These are phyloP conservation scores for Anguilla marmorata DNA, from an alignment of 2,797 vertebrate genomes.

Conservation along the genomic window DNA sequence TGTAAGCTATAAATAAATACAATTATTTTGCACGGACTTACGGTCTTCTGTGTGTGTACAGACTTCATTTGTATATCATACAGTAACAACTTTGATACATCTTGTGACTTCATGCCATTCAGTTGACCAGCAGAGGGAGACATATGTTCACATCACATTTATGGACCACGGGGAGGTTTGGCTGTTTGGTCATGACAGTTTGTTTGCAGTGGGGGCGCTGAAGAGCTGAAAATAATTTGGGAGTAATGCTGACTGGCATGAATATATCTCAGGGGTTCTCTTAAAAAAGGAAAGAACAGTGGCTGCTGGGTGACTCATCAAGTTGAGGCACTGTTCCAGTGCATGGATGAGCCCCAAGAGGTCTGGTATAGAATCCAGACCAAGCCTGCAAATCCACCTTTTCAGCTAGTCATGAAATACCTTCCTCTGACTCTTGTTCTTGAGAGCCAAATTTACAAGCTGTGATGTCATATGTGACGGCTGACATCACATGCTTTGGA, in stretches of 20 bases:
- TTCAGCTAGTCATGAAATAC: no score
- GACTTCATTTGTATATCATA: neutral
- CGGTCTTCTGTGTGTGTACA: slow-evolving; percentile 9
- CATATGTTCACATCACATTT: neutral
- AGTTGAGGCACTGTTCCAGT: no score
- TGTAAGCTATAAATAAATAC: slow-evolving; percentile 32
- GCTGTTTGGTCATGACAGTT: no score
- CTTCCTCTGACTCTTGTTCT: no score
- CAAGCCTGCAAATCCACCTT: no score
- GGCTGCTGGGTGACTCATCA: neutral
- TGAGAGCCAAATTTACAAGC: no score
- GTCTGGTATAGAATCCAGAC: no score
- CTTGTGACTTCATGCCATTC: no score
- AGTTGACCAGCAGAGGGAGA: slow-evolving; percentile 47
- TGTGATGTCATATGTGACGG: no score
- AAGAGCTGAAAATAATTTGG: neutral
- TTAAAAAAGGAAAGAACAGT: neutral
- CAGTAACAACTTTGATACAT: neutral
- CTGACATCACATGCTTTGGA: no score
- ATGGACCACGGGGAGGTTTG: neutral
- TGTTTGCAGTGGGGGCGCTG: neutral
- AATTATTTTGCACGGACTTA: slow-evolving; percentile 28
- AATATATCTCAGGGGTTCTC: neutral
- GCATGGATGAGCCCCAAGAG: no score
- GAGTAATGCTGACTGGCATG: neutral